Percentiles rank a stretch among this genome's conserved stretches.
phyloP scores from a whole-genome alignment of 2,888 invertebrate species.

The Drosophila neutralis region DNA sequence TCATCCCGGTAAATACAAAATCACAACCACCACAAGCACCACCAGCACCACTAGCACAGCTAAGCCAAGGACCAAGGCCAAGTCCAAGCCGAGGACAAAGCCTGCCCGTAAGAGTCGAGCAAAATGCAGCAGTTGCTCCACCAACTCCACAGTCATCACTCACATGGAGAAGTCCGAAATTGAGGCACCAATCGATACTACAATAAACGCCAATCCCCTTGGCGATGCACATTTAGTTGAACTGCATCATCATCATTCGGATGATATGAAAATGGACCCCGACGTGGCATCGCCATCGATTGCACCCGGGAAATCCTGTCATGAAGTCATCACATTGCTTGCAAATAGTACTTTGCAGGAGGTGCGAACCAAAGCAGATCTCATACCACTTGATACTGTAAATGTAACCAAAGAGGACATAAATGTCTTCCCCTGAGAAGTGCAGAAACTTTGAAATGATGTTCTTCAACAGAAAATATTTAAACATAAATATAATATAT shows the following conservation, averaged over 20 bases:
- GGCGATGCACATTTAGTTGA: not conserved
- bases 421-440: not conserved
- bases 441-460: not conserved
- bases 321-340: not conserved
- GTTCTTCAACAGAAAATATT: not conserved
- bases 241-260: not conserved
- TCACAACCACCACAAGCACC: not conserved
- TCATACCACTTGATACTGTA: constrained; percentile 23
- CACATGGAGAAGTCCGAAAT: not conserved
- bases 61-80: not conserved
- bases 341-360: constrained; percentile 2
- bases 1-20: not conserved
- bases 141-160: constrained; percentile 10
- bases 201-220: not conserved
- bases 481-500: not conserved
- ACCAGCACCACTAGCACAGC: not conserved
- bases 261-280: constrained; percentile 2
- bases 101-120: not conserved
- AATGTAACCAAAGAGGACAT: constrained; percentile 20
- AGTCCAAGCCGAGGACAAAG: constrained; percentile 5
- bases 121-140: not conserved
- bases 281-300: not conserved
- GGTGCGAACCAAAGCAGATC: constrained; percentile 21
- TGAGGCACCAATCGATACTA: not conserved
- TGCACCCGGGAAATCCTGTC: not conserved